A percentile compares a stretch with the other conserved stretches of the same genome.
These are phyloP conservation scores for Mastigias papua DNA, from an alignment of 30 jellyfish, hydroid and myxozoan species.

Conservation along the genomic window DNA sequence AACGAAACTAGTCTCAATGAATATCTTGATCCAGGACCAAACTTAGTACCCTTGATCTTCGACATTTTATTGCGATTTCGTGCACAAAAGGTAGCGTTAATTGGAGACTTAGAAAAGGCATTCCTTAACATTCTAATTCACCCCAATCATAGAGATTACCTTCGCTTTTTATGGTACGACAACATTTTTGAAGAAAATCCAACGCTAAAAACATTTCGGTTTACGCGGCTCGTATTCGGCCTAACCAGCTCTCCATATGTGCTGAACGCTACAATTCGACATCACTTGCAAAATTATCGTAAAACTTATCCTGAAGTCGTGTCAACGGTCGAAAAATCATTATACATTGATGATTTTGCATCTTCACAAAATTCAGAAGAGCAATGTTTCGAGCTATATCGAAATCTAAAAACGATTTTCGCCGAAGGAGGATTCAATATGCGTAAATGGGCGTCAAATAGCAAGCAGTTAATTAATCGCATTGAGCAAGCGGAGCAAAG, in stretches of 20 bases:
- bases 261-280: too few relatives aligned
- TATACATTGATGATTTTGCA: constrained; percentile 10
- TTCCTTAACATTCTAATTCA: not conserved
- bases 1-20: constrained; percentile 24
- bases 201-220: not conserved
- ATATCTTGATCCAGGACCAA: constrained; percentile 32
- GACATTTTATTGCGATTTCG: constrained; percentile 54
- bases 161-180: constrained; percentile 28
- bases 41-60: constrained; percentile 9
- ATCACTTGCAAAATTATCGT: too few relatives aligned
- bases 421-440: constrained; percentile 22
- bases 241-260: constrained; percentile 15
- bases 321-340: not conserved
- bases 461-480: not conserved
- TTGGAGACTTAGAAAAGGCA: constrained; percentile 1
- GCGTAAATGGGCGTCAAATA: constrained; percentile 32
- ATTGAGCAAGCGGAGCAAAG: not conserved
- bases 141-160: constrained; percentile 14
- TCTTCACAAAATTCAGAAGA: not conserved
- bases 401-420: constrained; percentile 5
- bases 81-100: not conserved
- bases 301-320: too few relatives aligned
- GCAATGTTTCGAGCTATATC: constrained; percentile 12
- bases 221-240: constrained; percentile 18
- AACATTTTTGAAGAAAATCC: constrained; percentile 6